These are phyloP conservation scores for Drosophila orena DNA, from an alignment of 1,140 invertebrate genomes.

Conservation along the genomic window DNA sequence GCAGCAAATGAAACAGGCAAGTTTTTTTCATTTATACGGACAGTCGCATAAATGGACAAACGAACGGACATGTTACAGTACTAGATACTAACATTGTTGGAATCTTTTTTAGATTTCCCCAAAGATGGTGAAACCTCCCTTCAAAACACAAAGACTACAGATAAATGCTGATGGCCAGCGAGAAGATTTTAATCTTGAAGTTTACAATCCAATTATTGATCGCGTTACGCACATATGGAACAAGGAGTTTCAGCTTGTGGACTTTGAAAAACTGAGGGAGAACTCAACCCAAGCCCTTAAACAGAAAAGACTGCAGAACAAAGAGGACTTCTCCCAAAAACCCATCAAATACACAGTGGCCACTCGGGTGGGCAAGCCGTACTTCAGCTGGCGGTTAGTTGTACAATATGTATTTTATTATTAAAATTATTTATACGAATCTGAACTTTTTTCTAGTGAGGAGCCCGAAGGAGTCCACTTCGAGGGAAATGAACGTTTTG, in stretches of 20 bases:
- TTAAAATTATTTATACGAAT: background rate
- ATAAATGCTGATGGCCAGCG: slow-evolving; percentile 91
- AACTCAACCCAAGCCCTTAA: slow-evolving; percentile 62
- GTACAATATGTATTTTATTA: no score
- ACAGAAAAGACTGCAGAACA: slow-evolving; percentile 45
- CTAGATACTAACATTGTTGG: no score
- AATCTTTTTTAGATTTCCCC: slow-evolving; percentile 42
- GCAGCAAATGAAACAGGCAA: slow-evolving; percentile 69
- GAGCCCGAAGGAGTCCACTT: slow-evolving; percentile 75
- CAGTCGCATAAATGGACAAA: background rate
- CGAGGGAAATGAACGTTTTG: slow-evolving; percentile 87
- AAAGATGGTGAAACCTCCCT: slow-evolving; percentile 61
- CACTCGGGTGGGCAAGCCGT: slow-evolving; percentile 73
- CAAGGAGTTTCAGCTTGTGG: slow-evolving; percentile 61
- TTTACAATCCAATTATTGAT: slow-evolving; percentile 86
- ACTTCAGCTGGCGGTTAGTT: slow-evolving; percentile 77
- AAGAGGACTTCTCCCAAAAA: slow-evolving; percentile 72
- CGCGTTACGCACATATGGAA: slow-evolving; percentile 73
- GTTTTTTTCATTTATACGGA: background rate
- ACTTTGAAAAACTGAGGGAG: slow-evolving; percentile 52
- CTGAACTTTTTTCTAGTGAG: slow-evolving; percentile 11
- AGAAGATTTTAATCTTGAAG: slow-evolving; percentile 90
- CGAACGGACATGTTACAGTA: background rate
- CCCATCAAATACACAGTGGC: slow-evolving; percentile 65
- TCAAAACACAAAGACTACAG: slow-evolving; percentile 86